Percentiles rank a stretch among this genome's conserved stretches.
These are phyloP conservation scores for Menidia menidia DNA, from an alignment of 2,797 vertebrate genomes.

Conservation along the genomic window DNA sequence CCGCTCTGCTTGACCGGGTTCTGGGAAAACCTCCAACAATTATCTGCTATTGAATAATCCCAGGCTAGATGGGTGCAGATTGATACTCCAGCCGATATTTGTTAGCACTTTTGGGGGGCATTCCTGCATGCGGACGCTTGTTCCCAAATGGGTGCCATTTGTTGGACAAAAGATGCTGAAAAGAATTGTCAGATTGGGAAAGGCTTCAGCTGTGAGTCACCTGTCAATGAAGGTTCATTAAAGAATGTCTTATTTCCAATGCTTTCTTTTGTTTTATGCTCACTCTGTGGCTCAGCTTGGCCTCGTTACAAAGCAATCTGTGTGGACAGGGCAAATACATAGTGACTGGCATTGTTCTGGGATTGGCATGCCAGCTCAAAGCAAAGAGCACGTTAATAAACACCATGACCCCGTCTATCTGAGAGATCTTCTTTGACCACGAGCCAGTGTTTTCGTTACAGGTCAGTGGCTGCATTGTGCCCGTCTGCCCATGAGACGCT, in stretches of 20 bases:
- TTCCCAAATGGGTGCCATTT: neutral
- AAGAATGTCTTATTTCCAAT: constrained; percentile 26
- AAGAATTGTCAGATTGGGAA: neutral
- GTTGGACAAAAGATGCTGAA: neutral
- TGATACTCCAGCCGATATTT: too few species aligned
- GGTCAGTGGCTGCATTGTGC: constrained; percentile 78
- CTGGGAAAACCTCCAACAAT: too few species aligned
- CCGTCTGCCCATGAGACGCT: constrained; percentile 49
- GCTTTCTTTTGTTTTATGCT: constrained; percentile 35
- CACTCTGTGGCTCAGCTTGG: constrained; percentile 26
- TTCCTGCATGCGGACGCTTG: neutral
- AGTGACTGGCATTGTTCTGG: constrained; percentile 83
- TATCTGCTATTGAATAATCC: too few species aligned
- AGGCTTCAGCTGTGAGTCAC: constrained; percentile 31
- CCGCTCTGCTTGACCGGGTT: too few species aligned
- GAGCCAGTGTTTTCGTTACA: constrained; percentile 66
- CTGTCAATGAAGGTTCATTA: constrained; percentile 24
- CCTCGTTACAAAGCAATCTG: constrained; percentile 77
- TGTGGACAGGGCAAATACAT: constrained; percentile 68
- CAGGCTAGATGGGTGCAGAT: too few species aligned
- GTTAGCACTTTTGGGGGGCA: neutral
- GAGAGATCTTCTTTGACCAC: constrained; percentile 55
- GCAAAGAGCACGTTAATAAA: constrained; percentile 46
- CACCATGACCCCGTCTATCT: constrained; percentile 21
- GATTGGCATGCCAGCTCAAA: constrained; percentile 74